phyloP scores from a whole-genome alignment of 2,888 invertebrate genomes.

The Diarsia brunnea region DNA sequence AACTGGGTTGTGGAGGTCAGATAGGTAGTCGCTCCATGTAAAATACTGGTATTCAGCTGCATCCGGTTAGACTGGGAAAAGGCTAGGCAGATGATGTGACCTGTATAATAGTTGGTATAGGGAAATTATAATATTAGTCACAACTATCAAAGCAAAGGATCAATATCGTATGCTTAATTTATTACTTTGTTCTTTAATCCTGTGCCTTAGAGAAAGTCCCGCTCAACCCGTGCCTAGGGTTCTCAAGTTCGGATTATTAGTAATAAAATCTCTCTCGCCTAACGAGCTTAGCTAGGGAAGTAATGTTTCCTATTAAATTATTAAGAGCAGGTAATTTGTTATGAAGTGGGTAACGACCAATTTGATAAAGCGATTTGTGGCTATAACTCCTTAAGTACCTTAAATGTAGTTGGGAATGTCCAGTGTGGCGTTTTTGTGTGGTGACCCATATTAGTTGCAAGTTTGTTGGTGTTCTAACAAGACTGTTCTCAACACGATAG shows the following conservation, averaged over 20 bases:
- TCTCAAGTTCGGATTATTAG: slow-evolving; percentile 39
- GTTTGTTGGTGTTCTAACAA: slow-evolving; percentile 44
- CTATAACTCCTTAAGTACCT: neutral
- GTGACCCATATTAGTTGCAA: slow-evolving; percentile 36
- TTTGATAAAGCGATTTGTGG: slow-evolving; percentile 14
- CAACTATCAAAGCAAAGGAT: too few relatives aligned
- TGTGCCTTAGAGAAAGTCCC: neutral
- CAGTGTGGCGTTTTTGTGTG: slow-evolving; percentile 13
- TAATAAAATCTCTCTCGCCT: slow-evolving; percentile 37
- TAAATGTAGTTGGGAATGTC: slow-evolving; percentile 22
- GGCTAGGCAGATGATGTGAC: too few relatives aligned
- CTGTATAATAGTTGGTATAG: too few relatives aligned
- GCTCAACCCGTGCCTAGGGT: slow-evolving; percentile 19
- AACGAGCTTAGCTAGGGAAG: slow-evolving; percentile 25
- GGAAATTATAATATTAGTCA: too few relatives aligned
- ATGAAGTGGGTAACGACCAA: slow-evolving; percentile 12
- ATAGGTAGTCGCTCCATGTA: too few relatives aligned
- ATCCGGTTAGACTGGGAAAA: too few relatives aligned
- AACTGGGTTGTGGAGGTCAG: too few relatives aligned
- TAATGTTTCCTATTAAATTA: slow-evolving; percentile 42
- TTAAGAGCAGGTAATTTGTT: slow-evolving; percentile 45
- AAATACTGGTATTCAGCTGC: too few relatives aligned
- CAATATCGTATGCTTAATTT: slow-evolving; percentile 28
- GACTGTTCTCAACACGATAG: slow-evolving; percentile 46
- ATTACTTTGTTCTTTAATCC: slow-evolving; percentile 2